Conservation (phyloP, 1,140 invertebrate genomes). For the Eriosoma lanigerum region DNA sequence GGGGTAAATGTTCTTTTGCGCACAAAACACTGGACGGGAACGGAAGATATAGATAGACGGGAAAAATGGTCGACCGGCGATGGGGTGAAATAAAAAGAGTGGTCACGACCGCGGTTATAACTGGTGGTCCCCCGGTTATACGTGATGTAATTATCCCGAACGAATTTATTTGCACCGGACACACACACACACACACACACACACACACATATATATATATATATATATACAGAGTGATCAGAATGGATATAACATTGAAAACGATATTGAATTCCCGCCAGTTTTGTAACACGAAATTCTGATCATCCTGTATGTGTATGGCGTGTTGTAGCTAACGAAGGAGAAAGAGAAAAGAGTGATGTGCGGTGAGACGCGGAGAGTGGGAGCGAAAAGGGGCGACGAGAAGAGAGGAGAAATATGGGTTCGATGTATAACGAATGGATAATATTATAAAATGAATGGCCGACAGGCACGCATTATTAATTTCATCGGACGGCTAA, state of each 20-base stretch:
- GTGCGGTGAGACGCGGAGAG: not conserved
- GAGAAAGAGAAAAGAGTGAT: not conserved
- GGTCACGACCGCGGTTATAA: constrained; percentile 6
- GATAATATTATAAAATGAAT: not conserved
- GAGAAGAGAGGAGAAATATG: not conserved
- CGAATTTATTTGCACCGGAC: constrained; percentile 31
- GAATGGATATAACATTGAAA: no score
- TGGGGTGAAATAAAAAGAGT: constrained; percentile 17
- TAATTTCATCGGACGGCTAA: not conserved
- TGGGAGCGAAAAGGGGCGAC: not conserved
- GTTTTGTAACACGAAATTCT: no score
- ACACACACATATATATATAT: not conserved
- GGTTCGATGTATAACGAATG: constrained; percentile 26
- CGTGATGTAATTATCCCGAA: constrained; percentile 35
- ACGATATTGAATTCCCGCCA: no score
- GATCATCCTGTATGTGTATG: no score
- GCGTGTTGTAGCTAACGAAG: not conserved
- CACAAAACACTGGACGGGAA: not conserved
- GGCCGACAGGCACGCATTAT: constrained; percentile 14
- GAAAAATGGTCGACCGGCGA: not conserved
- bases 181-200: not conserved
- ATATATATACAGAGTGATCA: no score
- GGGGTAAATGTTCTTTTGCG: not conserved
- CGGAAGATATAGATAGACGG: not conserved
- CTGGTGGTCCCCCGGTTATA: not conserved